phyloP scores from a whole-genome alignment of 1,140 invertebrate species.

The Lasioglossum baleicum region DNA sequence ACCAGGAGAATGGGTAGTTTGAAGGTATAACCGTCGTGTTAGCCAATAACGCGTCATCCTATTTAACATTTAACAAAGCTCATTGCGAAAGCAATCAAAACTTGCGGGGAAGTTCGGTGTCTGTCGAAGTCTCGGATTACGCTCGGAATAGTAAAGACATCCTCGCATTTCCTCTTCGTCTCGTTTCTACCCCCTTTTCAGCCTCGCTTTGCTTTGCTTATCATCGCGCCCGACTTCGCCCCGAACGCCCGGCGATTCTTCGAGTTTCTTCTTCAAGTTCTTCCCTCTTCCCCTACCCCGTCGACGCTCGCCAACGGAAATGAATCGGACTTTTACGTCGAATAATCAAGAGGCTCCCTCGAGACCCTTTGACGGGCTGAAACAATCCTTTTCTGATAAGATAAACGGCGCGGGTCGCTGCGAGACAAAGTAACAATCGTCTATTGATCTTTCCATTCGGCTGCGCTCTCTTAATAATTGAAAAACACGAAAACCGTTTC shows the following conservation, averaged over 20 bases:
- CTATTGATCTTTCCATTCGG: too few relatives aligned
- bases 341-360: neutral
- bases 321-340: slow-evolving; percentile 4
- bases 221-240: neutral
- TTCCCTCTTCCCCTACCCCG: too few relatives aligned
- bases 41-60: slow-evolving; percentile 68
- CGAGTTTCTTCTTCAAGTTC: neutral
- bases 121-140: slow-evolving; percentile 66
- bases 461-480: too few relatives aligned
- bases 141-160: slow-evolving; percentile 67
- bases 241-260: slow-evolving; percentile 2
- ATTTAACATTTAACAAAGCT: slow-evolving; percentile 78
- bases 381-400: neutral
- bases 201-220: neutral
- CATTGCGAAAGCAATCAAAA: slow-evolving; percentile 79
- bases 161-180: slow-evolving; percentile 17
- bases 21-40: neutral
- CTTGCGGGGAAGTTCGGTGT: slow-evolving; percentile 63
- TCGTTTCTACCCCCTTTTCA: neutral
- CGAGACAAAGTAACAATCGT: too few relatives aligned
- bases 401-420: neutral
- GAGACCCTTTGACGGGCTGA: neutral
- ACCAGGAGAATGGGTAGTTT: neutral
- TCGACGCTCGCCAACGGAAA: neutral
- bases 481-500: too few relatives aligned